Evolutionary conservation across 2,888 invertebrate genomes (phyloP).

Genomic region (Brachyopa scutellaris): DNA sequence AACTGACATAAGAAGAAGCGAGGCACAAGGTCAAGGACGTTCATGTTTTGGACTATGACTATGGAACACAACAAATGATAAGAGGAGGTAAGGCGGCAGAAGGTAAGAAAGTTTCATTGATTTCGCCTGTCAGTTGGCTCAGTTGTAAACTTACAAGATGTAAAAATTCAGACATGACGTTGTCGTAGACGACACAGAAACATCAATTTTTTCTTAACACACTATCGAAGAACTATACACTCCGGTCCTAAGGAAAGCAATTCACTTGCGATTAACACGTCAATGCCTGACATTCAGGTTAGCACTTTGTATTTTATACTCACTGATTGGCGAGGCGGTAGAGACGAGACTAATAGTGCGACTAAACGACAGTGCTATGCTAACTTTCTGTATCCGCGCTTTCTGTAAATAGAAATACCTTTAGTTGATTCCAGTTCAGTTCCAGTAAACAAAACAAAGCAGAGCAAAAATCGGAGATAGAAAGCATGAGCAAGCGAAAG

Average conservation of each 20-base stretch:
- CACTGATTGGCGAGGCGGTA: background rate
- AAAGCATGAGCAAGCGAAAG: background rate
- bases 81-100: background rate
- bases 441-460: constrained; percentile 32
- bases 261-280: background rate
- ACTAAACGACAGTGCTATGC: constrained; percentile 26
- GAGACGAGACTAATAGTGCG: constrained; percentile 20
- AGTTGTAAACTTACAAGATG: constrained; percentile 37
- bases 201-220: constrained; percentile 1
- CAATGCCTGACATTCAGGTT: background rate
- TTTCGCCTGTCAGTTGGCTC: background rate
- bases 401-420: constrained; percentile 21
- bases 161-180: constrained; percentile 15
- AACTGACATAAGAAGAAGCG: constrained; percentile 19
- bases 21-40: constrained; percentile 64
- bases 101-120: background rate
- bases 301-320: too few species aligned
- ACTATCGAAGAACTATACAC: background rate
- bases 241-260: background rate
- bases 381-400: constrained; percentile 34
- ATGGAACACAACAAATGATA: constrained; percentile 21
- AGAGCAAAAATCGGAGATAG: constrained; percentile 18
- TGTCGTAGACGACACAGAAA: constrained; percentile 23
- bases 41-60: constrained; percentile 51
- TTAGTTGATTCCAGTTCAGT: constrained; percentile 38